Evolutionary conservation across 2,888 invertebrate genomes (phyloP), one percentile per base, ranked within the genome.

Genomic region (Ochropacha duplaris): DNA sequence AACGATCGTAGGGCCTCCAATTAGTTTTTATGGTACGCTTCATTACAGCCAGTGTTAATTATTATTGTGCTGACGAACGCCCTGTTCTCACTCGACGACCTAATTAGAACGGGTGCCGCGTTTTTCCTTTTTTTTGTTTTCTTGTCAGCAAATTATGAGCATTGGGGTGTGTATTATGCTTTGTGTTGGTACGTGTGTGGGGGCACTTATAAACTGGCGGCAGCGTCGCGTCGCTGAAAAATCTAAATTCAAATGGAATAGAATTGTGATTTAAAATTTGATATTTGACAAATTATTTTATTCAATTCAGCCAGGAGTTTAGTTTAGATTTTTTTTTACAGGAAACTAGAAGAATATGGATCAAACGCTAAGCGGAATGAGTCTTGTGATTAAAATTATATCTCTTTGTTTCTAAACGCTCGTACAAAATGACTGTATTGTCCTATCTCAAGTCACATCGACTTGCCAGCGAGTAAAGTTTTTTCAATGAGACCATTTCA

Each of bases 11-110:
- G 84, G 83, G 83, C 76, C 81, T 81, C 91, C 90, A 92, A 92
- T 92, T 92, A 92, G 91, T 92, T 92, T 92, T 92, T 90, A 91
- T 87, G 80, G 82, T 79, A 82, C 83, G 90, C 88, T 91, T 90
- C 90, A 92, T 92, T 92, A 91, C 90, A 87, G 83, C 81, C 89
- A 86, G 90, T 90, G 90, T 90, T 92, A 90, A 91, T 91, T 91
- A 91, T 91, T 90, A 90, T 90, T 89, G 90, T 88, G 89, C 88
- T 87, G 86, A 88, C 88, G 89, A 90, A 88, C 86, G 86, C 88
- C 86, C 84, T 85, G 85, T 87, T 87, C 87, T 86, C 88, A 88
- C 86, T 90, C 88, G 83, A 88, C 89, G 88, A 90, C 90, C 90
- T 91, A 91, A 91, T 92, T 91, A 90, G 88, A 86, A 84, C 85